Evolutionary conservation across 2,113 vertebrate genomes (phyloP).

Genomic region (Plotosus lineatus): DNA sequence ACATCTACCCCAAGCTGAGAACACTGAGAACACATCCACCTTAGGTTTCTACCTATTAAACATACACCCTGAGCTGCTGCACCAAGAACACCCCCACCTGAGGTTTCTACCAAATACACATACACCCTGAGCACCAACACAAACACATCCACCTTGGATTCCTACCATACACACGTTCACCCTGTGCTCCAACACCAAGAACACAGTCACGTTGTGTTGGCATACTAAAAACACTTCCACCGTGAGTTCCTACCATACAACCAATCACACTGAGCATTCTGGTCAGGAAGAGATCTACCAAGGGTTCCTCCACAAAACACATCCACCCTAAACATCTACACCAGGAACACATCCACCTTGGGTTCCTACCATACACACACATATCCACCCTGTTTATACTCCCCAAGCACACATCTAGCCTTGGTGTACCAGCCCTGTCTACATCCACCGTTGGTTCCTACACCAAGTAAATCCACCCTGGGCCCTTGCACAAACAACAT

Average conservation of each 20-base stretch:
- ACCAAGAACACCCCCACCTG: too few relatives aligned
- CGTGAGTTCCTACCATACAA: too few relatives aligned
- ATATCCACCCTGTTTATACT: too few relatives aligned
- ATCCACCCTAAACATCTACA: neutral
- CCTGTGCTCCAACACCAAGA: neutral
- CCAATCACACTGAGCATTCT: neutral
- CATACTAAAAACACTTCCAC: too few relatives aligned
- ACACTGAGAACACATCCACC: neutral
- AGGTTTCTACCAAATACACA: too few relatives aligned
- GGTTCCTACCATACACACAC: too few relatives aligned
- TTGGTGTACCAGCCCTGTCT: neutral
- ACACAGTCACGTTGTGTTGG: too few relatives aligned
- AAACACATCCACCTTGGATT: neutral
- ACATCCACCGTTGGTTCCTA: neutral
- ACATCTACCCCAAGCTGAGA: too few relatives aligned
- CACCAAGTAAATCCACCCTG: neutral
- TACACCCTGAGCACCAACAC: neutral
- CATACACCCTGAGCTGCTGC: too few relatives aligned
- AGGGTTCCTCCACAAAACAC: fast-evolving
- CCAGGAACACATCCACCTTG: neutral
- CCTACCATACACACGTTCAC: neutral
- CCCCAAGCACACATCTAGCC: neutral
- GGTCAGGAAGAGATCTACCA: too few relatives aligned
- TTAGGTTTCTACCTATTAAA: neutral
- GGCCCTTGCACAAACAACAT: too few relatives aligned